Conservation (phyloP, 2,113 vertebrate genomes). For the Cochlearius cochlearius region DNA sequence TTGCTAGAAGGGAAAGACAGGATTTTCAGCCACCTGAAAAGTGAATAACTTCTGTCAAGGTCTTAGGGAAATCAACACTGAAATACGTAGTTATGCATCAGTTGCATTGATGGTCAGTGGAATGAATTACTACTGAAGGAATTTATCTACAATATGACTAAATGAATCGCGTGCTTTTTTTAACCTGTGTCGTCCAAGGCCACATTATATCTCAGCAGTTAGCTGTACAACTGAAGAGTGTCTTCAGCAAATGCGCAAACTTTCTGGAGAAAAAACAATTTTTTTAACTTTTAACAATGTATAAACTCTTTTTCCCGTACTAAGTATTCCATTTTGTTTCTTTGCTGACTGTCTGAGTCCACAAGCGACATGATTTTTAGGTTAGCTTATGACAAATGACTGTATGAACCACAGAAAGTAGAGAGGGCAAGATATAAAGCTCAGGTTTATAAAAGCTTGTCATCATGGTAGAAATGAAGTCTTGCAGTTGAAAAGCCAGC, state of each 20-base stretch:
- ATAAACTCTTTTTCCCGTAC: neutral
- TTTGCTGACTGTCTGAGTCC: neutral
- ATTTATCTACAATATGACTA: neutral
- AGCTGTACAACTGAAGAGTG: neutral
- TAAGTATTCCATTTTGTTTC: neutral
- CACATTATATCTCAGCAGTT: neutral
- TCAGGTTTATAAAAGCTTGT: slow-evolving; percentile 24
- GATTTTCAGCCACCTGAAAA: neutral
- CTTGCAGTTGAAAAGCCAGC: slow-evolving; percentile 6
- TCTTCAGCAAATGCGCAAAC: neutral
- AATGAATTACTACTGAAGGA: neutral
- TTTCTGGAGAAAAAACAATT: neutral
- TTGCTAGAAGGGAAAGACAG: neutral
- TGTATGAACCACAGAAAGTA: neutral
- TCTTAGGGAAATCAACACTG: neutral
- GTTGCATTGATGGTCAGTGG: neutral
- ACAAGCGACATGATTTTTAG: neutral
- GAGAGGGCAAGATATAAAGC: slow-evolving; percentile 13
- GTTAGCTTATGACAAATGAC: slow-evolving; percentile 31
- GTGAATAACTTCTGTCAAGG: neutral
- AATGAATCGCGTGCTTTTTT: neutral
- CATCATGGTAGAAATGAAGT: neutral
- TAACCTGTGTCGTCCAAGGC: neutral
- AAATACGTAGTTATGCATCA: neutral
- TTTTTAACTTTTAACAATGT: neutral